Conservation (phyloP, 2,113 vertebrate species). For the Mustela lutreola region DNA sequence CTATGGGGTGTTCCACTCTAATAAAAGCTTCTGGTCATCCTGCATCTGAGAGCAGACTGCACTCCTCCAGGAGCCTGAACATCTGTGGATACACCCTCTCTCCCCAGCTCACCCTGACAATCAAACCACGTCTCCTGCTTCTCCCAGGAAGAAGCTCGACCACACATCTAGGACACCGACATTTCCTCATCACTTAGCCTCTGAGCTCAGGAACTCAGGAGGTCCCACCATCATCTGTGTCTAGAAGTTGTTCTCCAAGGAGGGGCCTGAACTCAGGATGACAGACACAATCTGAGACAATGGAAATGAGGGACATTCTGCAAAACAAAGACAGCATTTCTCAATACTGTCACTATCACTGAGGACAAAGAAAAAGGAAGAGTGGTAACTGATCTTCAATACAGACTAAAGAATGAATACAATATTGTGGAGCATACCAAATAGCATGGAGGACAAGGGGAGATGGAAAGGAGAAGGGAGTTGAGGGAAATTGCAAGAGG, state of each 20-base stretch:
- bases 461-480: too few species aligned
- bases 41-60: background rate
- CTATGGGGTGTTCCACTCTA: background rate
- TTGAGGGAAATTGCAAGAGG: too few species aligned
- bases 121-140: background rate
- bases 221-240: background rate
- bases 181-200: background rate
- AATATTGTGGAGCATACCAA: too few species aligned
- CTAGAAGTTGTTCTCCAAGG: background rate
- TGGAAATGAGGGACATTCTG: too few species aligned
- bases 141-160: background rate
- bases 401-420: too few species aligned
- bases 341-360: too few species aligned
- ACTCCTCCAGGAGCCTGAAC: background rate
- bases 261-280: background rate
- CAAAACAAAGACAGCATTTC: too few species aligned
- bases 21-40: background rate
- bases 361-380: too few species aligned
- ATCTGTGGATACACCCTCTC: background rate
- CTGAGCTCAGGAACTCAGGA: background rate
- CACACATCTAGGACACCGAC: background rate
- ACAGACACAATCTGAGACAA: too few species aligned
- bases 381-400: too few species aligned
- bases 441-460: too few species aligned
- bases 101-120: background rate